Percentiles rank a stretch among this genome's conserved stretches.
These are phyloP conservation scores for Cladorhizidae sp. DNA, from an alignment of 37 sponge, comb jelly and placozoan species.

Conservation along the genomic window DNA sequence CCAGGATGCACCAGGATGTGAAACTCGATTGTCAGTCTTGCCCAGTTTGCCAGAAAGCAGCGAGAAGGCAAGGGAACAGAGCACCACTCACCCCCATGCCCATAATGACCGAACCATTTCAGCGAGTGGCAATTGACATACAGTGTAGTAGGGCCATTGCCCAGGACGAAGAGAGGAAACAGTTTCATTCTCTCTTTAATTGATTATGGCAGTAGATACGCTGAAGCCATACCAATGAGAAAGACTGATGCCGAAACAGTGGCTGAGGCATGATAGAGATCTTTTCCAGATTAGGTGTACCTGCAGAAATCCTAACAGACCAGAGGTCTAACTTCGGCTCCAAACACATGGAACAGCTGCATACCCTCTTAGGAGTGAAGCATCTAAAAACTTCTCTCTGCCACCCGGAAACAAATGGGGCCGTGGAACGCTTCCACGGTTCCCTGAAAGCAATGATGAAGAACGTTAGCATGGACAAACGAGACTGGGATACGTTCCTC, in stretches of 20 bases:
- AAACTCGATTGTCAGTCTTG: too few species aligned
- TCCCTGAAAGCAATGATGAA: background rate
- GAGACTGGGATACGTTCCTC: background rate
- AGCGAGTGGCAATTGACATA: constrained; percentile 60
- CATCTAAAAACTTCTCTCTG: background rate
- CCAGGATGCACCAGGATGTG: too few species aligned
- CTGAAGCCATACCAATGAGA: constrained; percentile 49
- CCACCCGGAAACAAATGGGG: background rate
- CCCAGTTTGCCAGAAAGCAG: too few species aligned
- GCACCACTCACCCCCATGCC: constrained; percentile 59
- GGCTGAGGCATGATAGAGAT: background rate
- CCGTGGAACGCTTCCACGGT: background rate
- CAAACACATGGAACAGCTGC: background rate
- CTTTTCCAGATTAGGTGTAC: background rate
- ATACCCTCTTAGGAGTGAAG: background rate
- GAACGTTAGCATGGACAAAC: background rate
- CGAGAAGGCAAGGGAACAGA: background rate
- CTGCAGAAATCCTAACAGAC: background rate
- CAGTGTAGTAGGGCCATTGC: constrained; percentile 64
- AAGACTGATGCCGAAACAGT: background rate
- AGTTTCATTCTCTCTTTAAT: constrained; percentile 38
- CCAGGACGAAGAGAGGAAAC: constrained; percentile 27
- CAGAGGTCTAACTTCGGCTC: background rate
- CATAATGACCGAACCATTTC: constrained; percentile 37
- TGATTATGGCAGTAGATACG: constrained; percentile 57